phyloP scores from a whole-genome alignment of 2,113 vertebrate genomes.

The Esox niger region DNA sequence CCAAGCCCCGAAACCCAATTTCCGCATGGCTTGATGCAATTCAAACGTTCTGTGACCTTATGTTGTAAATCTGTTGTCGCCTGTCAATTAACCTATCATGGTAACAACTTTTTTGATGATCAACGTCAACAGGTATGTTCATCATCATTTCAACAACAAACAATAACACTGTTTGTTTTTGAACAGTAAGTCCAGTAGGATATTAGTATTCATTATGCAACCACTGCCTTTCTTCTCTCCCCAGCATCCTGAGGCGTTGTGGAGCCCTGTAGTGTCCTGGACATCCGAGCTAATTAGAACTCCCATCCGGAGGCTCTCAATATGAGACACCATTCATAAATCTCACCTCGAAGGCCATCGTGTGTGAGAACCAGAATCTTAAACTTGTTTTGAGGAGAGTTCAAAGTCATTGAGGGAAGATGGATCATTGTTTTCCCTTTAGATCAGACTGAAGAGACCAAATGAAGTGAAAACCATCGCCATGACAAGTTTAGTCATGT shows the following conservation, averaged over 20 bases:
- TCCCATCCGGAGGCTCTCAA: constrained; percentile 50
- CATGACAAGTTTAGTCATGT: constrained; percentile 76
- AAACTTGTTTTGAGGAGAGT: constrained; percentile 63
- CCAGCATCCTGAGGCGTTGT: constrained; percentile 16
- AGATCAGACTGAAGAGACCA: constrained; percentile 56
- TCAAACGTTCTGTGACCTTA: background rate
- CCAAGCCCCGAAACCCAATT: constrained; percentile 43
- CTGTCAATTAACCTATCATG: background rate
- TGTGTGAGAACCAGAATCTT: constrained; percentile 71
- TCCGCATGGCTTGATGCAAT: constrained; percentile 49
- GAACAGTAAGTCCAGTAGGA: background rate
- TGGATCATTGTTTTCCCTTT: constrained; percentile 59
- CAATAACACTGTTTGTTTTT: background rate
- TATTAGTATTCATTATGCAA: constrained; percentile 14
- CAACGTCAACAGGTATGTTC: background rate
- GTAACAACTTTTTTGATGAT: background rate
- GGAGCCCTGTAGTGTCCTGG: constrained; percentile 26
- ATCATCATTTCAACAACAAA: background rate
- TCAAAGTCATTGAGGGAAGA: constrained; percentile 66
- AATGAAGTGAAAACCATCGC: constrained; percentile 66
- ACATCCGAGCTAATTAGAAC: constrained; percentile 70
- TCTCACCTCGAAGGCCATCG: constrained; percentile 57
- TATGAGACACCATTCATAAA: constrained; percentile 31
- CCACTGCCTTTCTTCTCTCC: constrained; percentile 18
- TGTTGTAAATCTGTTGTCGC: background rate